A percentile compares a stretch with the other conserved stretches of the same genome.
phyloP scores from a whole-genome alignment of 2,888 invertebrate species.

The Erebia epiphron region DNA sequence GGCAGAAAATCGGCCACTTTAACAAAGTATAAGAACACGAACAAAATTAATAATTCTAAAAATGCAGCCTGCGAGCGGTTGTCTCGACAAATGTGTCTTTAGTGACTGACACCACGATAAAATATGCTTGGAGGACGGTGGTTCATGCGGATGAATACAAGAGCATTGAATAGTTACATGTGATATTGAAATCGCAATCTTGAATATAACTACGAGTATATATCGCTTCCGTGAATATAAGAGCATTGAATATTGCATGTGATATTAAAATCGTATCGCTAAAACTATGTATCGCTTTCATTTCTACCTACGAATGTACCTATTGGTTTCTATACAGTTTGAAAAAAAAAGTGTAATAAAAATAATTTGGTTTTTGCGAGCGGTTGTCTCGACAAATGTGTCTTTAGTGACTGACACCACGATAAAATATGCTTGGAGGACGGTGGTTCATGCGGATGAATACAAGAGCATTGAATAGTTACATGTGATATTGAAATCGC shows the following conservation, averaged over 20 bases:
- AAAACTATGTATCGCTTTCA: not conserved
- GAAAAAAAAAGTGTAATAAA: too few species aligned
- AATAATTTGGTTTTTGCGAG: conserved; percentile 37
- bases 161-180: not conserved
- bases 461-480: not conserved
- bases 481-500: not conserved
- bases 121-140: conserved; percentile 47
- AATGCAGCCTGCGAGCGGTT: conserved; percentile 67
- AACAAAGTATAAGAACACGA: conserved; percentile 74
- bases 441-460: conserved; percentile 34
- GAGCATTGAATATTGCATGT: too few species aligned
- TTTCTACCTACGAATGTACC: too few species aligned
- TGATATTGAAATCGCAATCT: not conserved
- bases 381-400: conserved; percentile 62
- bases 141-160: conserved; percentile 34
- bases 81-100: conserved; percentile 61
- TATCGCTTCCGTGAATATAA: too few species aligned
- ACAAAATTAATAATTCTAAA: conserved; percentile 80
- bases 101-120: conserved; percentile 55
- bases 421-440: conserved; percentile 54
- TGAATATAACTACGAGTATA: not conserved
- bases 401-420: conserved; percentile 52
- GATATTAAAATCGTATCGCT: too few species aligned
- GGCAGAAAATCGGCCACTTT: conserved; percentile 73
- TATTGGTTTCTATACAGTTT: too few species aligned